A percentile compares a stretch with the other conserved stretches of the same genome.
Conservation (phyloP, 2,113 vertebrate species). For the Nothoprocta perdicaria region DNA sequence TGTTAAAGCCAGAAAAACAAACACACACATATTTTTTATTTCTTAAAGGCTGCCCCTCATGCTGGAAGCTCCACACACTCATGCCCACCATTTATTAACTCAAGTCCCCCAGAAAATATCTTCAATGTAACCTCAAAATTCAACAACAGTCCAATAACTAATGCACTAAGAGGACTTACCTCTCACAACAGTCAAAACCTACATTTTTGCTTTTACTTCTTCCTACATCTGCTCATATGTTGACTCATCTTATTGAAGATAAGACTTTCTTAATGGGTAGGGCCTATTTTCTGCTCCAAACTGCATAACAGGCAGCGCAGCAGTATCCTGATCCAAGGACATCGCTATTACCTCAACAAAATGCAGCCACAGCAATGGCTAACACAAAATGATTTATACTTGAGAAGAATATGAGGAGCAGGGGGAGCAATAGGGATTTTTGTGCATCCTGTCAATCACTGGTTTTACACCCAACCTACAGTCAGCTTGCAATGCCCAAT, state of each 20-base stretch:
- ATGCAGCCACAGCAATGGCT: accelerated
- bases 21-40: neutral
- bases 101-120: neutral
- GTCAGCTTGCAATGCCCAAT: neutral
- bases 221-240: neutral
- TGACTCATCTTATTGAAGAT: neutral
- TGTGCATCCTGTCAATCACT: neutral
- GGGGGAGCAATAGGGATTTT: neutral
- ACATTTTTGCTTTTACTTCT: neutral
- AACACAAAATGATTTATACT: neutral
- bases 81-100: neutral
- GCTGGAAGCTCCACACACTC: neutral
- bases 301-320: neutral
- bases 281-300: neutral
- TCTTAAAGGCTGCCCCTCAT: neutral
- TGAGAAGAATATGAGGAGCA: neutral
- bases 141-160: neutral
- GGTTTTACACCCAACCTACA: neutral
- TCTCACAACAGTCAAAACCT: neutral
- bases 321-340: neutral
- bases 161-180: neutral
- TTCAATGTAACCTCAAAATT: neutral
- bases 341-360: neutral
- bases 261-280: neutral
- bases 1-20: neutral